Percentiles rank a stretch among this genome's conserved stretches.
Conservation (phyloP, 2,113 vertebrate genomes). For the Pseudolaguvia tuberculata region DNA sequence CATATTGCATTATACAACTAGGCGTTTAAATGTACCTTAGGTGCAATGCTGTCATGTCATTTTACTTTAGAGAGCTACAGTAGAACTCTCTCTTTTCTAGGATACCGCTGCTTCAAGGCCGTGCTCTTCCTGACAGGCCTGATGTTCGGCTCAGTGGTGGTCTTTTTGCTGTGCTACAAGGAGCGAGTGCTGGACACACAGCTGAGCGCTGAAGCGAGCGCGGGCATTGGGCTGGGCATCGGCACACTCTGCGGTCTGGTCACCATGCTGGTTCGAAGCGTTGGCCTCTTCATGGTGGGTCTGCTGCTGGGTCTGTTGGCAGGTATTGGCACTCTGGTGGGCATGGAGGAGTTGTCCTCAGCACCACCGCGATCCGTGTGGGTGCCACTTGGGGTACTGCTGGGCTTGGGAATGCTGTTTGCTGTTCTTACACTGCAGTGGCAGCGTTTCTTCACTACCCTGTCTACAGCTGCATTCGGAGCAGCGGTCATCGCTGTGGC, state of each 20-base stretch:
- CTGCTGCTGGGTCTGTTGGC: slow-evolving; percentile 90
- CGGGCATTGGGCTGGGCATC: slow-evolving; percentile 90
- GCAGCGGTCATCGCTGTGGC: slow-evolving; percentile 90
- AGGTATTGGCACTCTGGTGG: slow-evolving; percentile 81
- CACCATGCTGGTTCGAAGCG: slow-evolving; percentile 96
- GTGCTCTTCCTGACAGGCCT: slow-evolving; percentile 95
- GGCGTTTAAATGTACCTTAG: neutral
- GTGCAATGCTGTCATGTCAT: neutral
- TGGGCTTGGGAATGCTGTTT: slow-evolving; percentile 92
- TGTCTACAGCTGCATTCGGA: slow-evolving; percentile 87
- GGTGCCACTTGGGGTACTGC: slow-evolving; percentile 88
- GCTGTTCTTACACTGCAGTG: slow-evolving; percentile 95
- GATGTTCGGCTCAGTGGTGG: slow-evolving; percentile 94
- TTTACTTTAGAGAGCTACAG: neutral
- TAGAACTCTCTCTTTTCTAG: slow-evolving; percentile 56
- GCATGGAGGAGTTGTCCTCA: slow-evolving; percentile 82
- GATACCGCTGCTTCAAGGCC: slow-evolving; percentile 98
- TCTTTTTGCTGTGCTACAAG: slow-evolving; percentile 98
- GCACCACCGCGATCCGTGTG: slow-evolving; percentile 89
- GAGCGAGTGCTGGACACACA: slow-evolving; percentile 95
- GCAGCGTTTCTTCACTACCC: slow-evolving; percentile 90
- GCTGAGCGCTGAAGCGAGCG: slow-evolving; percentile 89
- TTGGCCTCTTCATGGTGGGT: slow-evolving; percentile 97
- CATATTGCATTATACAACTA: no score
- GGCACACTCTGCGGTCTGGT: slow-evolving; percentile 94